Percentiles rank a stretch among this genome's conserved stretches.
Conservation (phyloP, 2,113 vertebrate species). For the Ictidomys tridecemlineatus region DNA sequence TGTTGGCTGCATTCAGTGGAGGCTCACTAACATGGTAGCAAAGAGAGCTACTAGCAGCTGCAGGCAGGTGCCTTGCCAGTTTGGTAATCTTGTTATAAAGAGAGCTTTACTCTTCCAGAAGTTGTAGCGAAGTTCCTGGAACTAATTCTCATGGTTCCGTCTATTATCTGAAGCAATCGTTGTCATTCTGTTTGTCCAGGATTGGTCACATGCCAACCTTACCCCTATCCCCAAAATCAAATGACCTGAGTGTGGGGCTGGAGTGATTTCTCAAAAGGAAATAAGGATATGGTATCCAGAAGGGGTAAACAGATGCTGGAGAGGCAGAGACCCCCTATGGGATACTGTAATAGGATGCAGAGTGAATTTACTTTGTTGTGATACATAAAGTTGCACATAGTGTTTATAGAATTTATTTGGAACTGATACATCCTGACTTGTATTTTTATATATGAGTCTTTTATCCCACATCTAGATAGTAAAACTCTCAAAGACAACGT, state of each 20-base stretch:
- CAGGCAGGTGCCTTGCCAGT: background rate
- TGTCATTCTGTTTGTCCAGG: background rate
- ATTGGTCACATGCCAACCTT: background rate
- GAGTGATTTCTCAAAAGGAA: background rate
- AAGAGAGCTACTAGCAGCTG: background rate
- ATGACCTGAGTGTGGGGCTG: background rate
- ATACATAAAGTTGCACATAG: background rate
- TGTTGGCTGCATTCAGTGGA: background rate
- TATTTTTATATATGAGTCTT: background rate
- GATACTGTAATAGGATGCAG: background rate
- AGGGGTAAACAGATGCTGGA: background rate
- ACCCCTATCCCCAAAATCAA: background rate
- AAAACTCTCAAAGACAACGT: background rate
- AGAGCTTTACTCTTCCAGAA: slow-evolving; percentile 31
- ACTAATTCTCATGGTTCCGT: background rate
- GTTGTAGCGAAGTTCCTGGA: slow-evolving; percentile 47
- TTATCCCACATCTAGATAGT: background rate
- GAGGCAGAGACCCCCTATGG: background rate
- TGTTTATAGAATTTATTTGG: slow-evolving; percentile 47
- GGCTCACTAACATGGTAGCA: background rate
- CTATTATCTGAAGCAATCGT: background rate
- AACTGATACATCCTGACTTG: background rate
- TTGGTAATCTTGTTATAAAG: slow-evolving; percentile 53
- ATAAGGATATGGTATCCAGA: background rate
- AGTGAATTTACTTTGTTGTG: background rate